Evolutionary conservation across 2,888 invertebrate species (phyloP).

Genomic region (Thereva unica): DNA sequence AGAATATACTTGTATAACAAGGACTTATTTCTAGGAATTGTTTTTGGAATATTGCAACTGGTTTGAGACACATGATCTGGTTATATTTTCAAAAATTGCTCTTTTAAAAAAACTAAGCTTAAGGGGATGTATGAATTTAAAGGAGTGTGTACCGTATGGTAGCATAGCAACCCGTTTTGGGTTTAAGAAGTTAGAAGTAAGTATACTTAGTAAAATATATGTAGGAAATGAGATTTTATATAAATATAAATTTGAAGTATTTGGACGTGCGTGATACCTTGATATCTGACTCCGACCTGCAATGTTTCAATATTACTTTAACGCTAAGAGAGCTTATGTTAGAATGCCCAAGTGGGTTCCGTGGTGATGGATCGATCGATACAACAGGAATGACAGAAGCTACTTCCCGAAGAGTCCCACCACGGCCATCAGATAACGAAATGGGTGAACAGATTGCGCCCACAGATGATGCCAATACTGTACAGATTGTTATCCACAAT

Average conservation of each 20-base stretch:
- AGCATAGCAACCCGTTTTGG: constrained; percentile 76
- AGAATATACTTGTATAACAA: neutral
- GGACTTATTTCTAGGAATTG: constrained; percentile 61
- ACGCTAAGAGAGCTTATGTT: constrained; percentile 61
- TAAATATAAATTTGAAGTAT: constrained; percentile 49
- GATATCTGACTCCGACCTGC: constrained; percentile 64
- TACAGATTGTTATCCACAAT: constrained; percentile 38
- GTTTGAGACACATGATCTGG: constrained; percentile 73
- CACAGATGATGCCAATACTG: constrained; percentile 28
- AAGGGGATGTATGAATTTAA: constrained; percentile 67
- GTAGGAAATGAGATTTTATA: neutral
- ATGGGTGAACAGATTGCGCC: constrained; percentile 1
- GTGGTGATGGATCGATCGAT: constrained; percentile 32
- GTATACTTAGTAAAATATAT: neutral
- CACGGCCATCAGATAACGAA: neutral
- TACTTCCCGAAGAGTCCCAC: constrained; percentile 7
- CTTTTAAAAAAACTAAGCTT: constrained; percentile 66
- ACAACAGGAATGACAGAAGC: constrained; percentile 2
- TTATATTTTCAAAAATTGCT: constrained; percentile 73
- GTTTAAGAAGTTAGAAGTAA: constrained; percentile 57
- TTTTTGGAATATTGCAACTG: constrained; percentile 74
- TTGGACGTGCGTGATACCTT: constrained; percentile 63
- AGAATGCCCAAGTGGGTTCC: constrained; percentile 55
- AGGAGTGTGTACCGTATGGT: constrained; percentile 76
- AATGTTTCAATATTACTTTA: constrained; percentile 62